Conservation (phyloP, 2,888 invertebrate species). For the Heliothis peltigera region DNA sequence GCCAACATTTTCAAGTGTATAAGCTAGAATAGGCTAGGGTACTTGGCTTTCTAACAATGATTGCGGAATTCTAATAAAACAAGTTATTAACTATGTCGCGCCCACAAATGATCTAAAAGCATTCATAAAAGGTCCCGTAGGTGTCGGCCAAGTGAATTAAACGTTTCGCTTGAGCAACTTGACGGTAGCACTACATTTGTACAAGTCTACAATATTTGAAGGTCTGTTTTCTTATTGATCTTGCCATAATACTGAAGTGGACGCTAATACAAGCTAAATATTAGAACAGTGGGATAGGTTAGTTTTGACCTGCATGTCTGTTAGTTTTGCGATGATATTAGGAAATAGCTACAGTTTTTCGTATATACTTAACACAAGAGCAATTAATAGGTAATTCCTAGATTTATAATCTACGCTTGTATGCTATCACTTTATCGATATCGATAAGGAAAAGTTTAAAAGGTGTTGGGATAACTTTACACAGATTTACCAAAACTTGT, state of each 20-base stretch:
- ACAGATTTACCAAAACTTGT: slow-evolving; percentile 33
- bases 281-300: neutral
- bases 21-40: neutral
- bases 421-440: too few relatives aligned
- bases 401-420: too few relatives aligned
- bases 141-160: slow-evolving; percentile 46
- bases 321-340: neutral
- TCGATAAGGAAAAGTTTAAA: slow-evolving; percentile 10
- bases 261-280: neutral
- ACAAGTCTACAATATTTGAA: neutral
- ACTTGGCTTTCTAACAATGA: neutral
- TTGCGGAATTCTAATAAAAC: slow-evolving; percentile 37
- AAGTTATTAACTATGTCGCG: slow-evolving; percentile 43
- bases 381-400: too few relatives aligned
- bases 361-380: neutral
- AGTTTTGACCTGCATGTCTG: neutral
- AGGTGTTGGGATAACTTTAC: slow-evolving; percentile 34
- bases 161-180: slow-evolving; percentile 44
- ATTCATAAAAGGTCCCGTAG: slow-evolving; percentile 61
- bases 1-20: neutral
- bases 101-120: slow-evolving; percentile 64
- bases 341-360: neutral
- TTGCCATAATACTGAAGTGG: slow-evolving; percentile 15
- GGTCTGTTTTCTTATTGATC: slow-evolving; percentile 4
- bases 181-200: slow-evolving; percentile 43